A percentile compares a stretch with the other conserved stretches of the same genome.
phyloP scores from a whole-genome alignment of 2,113 vertebrate genomes.

The Crypturellus undulatus region DNA sequence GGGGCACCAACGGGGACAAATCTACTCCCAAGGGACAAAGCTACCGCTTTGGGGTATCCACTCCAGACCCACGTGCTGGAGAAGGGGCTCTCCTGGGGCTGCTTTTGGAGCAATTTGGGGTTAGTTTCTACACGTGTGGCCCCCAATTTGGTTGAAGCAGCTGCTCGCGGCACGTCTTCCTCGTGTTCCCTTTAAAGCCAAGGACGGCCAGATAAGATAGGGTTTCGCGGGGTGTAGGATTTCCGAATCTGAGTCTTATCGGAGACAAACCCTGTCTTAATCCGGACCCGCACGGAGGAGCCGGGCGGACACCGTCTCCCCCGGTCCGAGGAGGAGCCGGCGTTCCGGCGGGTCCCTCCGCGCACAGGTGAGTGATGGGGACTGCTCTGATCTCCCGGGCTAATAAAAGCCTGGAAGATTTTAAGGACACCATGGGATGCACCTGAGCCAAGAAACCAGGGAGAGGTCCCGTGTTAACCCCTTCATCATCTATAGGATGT shows the following conservation, averaged over 20 bases:
- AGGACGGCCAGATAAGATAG: conserved; percentile 61
- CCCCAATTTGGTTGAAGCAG: neutral
- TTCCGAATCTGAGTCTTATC: conserved; percentile 78
- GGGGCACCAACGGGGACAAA: neutral
- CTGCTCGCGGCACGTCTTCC: fast-evolving
- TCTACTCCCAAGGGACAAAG: fast-evolving
- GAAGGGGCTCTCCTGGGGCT: neutral
- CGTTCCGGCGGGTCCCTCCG: neutral
- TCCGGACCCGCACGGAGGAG: conserved; percentile 36
- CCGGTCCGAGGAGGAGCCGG: neutral
- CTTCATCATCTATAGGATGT: neutral
- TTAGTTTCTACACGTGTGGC: fast-evolving
- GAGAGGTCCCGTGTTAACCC: neutral
- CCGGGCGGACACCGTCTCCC: neutral
- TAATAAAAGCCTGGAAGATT: fast-evolving
- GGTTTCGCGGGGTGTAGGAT: conserved; percentile 79
- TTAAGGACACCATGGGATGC: fast-evolving
- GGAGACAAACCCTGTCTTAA: conserved; percentile 53
- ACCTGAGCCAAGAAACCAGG: neutral
- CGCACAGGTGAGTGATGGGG: conserved; percentile 47
- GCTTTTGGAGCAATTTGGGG: neutral
- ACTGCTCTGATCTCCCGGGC: neutral
- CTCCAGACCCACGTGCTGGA: neutral
- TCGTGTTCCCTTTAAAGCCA: conserved; percentile 57
- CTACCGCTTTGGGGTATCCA: fast-evolving